A percentile compares a stretch with the other conserved stretches of the same genome.
These are phyloP conservation scores for Camarhynchus parvulus DNA, from an alignment of 2,113 vertebrate species.

Conservation along the genomic window DNA sequence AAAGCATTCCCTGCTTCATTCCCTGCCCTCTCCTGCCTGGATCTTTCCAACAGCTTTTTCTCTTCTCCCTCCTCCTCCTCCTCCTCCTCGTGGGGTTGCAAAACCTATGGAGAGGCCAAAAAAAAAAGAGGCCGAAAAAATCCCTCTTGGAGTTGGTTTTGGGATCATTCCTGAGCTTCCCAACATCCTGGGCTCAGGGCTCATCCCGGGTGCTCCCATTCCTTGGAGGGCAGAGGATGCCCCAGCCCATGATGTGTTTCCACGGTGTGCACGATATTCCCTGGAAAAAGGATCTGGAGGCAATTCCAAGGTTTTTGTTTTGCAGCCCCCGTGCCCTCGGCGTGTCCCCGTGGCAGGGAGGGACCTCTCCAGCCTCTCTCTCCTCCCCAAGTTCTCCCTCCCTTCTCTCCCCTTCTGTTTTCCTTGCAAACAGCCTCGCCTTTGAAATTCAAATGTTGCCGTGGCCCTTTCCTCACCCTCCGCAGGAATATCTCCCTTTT, in stretches of 20 bases:
- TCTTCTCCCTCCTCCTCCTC: background rate
- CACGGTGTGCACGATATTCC: background rate
- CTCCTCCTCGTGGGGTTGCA: background rate
- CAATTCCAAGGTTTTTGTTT: background rate
- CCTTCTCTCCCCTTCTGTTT: conserved; percentile 19
- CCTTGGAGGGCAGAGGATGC: accelerated
- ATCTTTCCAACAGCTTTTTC: background rate
- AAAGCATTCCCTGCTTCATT: background rate
- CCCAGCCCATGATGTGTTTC: accelerated
- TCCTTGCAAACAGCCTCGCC: conserved; percentile 46
- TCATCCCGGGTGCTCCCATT: accelerated
- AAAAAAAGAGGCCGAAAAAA: background rate
- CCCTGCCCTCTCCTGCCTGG: background rate
- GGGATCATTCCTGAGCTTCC: background rate
- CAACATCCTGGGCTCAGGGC: background rate
- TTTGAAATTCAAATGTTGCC: conserved; percentile 77
- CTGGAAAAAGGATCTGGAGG: accelerated
- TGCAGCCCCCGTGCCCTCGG: accelerated
- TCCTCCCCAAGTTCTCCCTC: background rate
- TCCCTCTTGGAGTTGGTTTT: accelerated
- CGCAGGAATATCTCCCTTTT: conserved; percentile 62
- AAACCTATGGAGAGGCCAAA: background rate
- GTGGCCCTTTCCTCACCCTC: conserved; percentile 10
- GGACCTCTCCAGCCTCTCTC: background rate
- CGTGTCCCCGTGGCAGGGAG: background rate